A percentile compares a stretch with the other conserved stretches of the same genome.
These are phyloP conservation scores for Pardosa pseudoannulata DNA, from an alignment of 2,888 invertebrate genomes.

Conservation along the genomic window DNA sequence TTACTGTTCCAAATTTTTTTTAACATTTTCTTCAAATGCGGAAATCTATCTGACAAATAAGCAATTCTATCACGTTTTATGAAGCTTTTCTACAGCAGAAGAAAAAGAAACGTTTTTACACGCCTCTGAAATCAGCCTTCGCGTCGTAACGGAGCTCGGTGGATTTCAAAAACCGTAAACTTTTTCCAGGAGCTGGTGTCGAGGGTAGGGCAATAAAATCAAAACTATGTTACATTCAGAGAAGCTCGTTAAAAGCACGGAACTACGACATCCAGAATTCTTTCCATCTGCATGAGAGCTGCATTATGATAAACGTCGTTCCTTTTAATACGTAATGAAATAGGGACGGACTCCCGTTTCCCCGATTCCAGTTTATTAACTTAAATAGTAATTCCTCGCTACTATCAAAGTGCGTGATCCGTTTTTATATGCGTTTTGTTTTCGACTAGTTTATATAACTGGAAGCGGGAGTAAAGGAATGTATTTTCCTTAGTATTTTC, in stretches of 20 bases:
- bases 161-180: background rate
- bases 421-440: background rate
- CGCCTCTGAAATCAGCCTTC: too few species aligned
- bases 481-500: too few species aligned
- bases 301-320: background rate
- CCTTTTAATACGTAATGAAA: conserved; percentile 5
- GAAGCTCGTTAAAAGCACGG: background rate
- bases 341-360: background rate
- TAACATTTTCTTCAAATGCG: too few species aligned
- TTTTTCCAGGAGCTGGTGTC: background rate
- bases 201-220: background rate
- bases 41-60: too few species aligned
- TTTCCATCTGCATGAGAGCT: background rate
- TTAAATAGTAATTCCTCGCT: background rate
- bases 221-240: background rate
- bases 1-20: too few species aligned
- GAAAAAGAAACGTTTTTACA: too few species aligned
- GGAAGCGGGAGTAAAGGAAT: too few species aligned
- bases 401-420: background rate
- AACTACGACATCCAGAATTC: background rate
- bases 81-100: too few species aligned
- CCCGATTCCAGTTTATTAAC: background rate
- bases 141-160: too few species aligned
- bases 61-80: too few species aligned
- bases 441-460: background rate